Base-by-base conservation (phyloP, 2,888 invertebrate genomes). In the Clusia tigrina region DNA sequence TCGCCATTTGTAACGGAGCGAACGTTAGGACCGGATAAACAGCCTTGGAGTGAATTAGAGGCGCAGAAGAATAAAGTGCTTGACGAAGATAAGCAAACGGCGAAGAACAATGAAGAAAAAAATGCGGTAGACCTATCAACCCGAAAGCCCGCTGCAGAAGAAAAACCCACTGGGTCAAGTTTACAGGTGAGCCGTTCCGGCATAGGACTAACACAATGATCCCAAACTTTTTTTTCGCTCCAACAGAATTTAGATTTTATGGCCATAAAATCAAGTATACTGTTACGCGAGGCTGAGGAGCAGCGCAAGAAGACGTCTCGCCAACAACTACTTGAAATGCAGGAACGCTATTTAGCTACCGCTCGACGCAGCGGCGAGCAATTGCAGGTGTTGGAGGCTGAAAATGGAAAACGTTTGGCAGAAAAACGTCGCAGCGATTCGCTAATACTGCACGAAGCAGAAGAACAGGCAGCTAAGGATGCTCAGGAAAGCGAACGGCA, bases 361-460 rank as follows among this genome's bases (percentile, higher is more conserved):
- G 15, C 48, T 5, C 18, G 20, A 2, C 5, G 48, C 22, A 48
- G 22, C 48, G 59, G 69, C 0, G 66, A 70, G 6, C 67, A 65
- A 1, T 64, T 68, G 10, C 60, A 60, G 10, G 60, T 67, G 18
- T 62, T 69, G 2, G 61, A 70, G 3, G 66, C 67, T 5, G 69
- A 71, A 2, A 65, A 66, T 0, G 58, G 64, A 3, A 70, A 69
- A 56, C 68, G 73, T 55, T 10, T 74, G 15, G 70, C 67, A 0
- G 67, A 69, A 12, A 74, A 73, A 2, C 46, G 69, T 0, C 70
- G 71, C 20, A 71, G 38, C 10, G 77, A 81, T 0, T 66, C 68
- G 10, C 63, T 65, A 2, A 71, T 82, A 3, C 22, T 71, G 1
- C 72, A 77, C 54, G 68, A 74, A 32, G 81, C 81, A 1, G 79